These are phyloP conservation scores for Sandelia bainsii DNA, from an alignment of 2,797 vertebrate species.

Conservation along the genomic window DNA sequence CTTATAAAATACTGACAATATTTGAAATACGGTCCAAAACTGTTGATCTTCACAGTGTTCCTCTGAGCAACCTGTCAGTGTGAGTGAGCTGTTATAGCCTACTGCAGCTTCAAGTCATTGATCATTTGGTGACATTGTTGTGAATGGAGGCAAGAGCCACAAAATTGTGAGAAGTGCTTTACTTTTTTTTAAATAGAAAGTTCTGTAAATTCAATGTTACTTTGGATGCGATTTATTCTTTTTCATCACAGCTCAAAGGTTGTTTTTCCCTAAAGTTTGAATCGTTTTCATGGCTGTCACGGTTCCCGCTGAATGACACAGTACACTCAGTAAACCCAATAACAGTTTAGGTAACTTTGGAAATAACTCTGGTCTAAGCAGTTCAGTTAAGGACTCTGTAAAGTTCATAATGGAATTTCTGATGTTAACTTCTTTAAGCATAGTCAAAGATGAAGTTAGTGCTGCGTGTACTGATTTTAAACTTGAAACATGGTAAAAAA, in stretches of 20 bases:
- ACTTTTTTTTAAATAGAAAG: conserved; percentile 13
- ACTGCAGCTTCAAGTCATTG: conserved; percentile 51
- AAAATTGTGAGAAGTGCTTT: conserved; percentile 29
- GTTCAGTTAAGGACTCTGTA: conserved; percentile 38
- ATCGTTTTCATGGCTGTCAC: conserved; percentile 28
- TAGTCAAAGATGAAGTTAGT: conserved; percentile 16
- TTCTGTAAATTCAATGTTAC: conserved; percentile 44
- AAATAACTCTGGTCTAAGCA: conserved; percentile 25
- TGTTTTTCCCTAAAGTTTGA: conserved; percentile 47
- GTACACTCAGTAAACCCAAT: conserved; percentile 38
- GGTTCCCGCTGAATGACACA: conserved; percentile 22
- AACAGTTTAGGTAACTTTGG: conserved; percentile 32
- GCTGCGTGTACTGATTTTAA: conserved; percentile 21
- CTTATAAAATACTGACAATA: conserved; percentile 46
- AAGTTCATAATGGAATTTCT: conserved; percentile 24
- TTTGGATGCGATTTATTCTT: conserved; percentile 53
- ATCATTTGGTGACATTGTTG: conserved; percentile 60
- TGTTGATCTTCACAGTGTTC: conserved; percentile 42
- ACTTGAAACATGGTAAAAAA: conserved; percentile 13
- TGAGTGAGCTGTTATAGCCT: conserved; percentile 64
- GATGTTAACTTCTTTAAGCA: conserved; percentile 5
- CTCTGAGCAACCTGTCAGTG: conserved; percentile 52
- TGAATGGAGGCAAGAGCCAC: conserved; percentile 47
- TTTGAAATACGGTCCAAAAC: conserved; percentile 35
- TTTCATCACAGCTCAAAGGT: conserved; percentile 54